Evolutionary conservation across 2,888 invertebrate genomes (phyloP).

Genomic region (Keiferia lycopersicella): DNA sequence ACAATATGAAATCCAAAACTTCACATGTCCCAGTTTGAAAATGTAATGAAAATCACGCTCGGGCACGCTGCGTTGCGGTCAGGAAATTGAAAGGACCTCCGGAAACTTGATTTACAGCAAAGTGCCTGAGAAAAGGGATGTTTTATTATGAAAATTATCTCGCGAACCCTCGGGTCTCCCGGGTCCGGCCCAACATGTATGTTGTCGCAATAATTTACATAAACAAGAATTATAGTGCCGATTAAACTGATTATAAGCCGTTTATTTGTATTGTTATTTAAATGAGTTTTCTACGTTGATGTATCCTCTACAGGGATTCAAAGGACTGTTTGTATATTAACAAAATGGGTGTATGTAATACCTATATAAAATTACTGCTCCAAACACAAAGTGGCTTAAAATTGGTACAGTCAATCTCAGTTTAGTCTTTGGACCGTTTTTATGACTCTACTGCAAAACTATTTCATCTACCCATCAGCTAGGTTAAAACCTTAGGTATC

Average conservation of each 20-base stretch:
- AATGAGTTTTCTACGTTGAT: conserved; percentile 4
- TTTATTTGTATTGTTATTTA: conserved; percentile 22
- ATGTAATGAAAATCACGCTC: conserved; percentile 18
- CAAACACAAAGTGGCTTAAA: too few relatives aligned
- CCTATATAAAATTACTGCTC: too few relatives aligned
- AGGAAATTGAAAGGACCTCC: conserved; percentile 38
- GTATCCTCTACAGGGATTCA: conserved; percentile 5
- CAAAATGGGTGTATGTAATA: neutral
- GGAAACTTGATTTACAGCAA: conserved; percentile 75
- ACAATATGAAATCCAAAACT: too few relatives aligned
- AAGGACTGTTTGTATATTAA: conserved; percentile 10
- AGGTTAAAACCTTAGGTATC: too few relatives aligned
- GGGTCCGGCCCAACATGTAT: conserved; percentile 43
- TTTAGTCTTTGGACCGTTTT: too few relatives aligned
- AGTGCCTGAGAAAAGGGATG: conserved; percentile 71
- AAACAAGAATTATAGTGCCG: conserved; percentile 46
- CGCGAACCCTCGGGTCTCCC: conserved; percentile 46
- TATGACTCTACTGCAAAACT: too few relatives aligned
- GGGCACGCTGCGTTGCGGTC: conserved; percentile 20
- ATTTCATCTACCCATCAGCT: too few relatives aligned
- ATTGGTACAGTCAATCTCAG: too few relatives aligned
- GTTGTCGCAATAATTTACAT: conserved; percentile 40
- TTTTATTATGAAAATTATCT: conserved; percentile 76
- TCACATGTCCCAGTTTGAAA: too few relatives aligned
- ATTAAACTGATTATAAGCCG: conserved; percentile 44